A percentile compares a stretch with the other conserved stretches of the same genome.
phyloP scores from a whole-genome alignment of 2,888 invertebrate species.

The Brachypalpus laphriformis region DNA sequence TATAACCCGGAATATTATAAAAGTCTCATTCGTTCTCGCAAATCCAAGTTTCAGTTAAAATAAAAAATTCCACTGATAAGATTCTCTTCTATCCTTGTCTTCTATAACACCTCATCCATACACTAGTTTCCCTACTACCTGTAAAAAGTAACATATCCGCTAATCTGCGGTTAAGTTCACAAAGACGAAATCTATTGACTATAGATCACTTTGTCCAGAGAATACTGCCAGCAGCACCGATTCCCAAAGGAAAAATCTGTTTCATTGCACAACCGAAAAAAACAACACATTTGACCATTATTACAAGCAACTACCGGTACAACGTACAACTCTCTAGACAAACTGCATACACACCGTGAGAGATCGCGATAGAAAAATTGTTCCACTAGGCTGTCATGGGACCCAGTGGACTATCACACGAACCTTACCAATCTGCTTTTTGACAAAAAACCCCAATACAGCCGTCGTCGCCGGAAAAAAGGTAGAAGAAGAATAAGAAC shows the following conservation, averaged over 20 bases:
- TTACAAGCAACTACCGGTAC: constrained; percentile 1
- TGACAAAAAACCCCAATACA: constrained; percentile 19
- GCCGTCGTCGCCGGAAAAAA: not conserved
- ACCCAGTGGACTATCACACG: constrained; percentile 36
- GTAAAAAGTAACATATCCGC: not conserved
- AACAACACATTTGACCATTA: constrained; percentile 7
- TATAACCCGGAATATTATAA: too few relatives aligned
- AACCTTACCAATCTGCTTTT: constrained; percentile 25
- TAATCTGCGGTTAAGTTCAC: constrained; percentile 19
- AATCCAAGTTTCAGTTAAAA: too few relatives aligned
- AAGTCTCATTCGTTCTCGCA: too few relatives aligned
- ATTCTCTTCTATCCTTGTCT: too few relatives aligned
- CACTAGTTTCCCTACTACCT: too few relatives aligned
- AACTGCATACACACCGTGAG: constrained; percentile 36
- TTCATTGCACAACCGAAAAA: constrained; percentile 21
- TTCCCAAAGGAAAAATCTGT: constrained; percentile 59
- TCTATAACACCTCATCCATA: too few relatives aligned
- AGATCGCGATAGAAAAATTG: constrained; percentile 36
- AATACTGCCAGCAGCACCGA: constrained; percentile 21
- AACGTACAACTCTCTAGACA: not conserved
- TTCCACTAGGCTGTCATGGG: constrained; percentile 32
- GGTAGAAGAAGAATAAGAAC: constrained; percentile 24
- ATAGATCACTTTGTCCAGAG: constrained; percentile 4
- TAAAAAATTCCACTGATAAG: too few relatives aligned
- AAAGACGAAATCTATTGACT: constrained; percentile 9